Base-by-base conservation (phyloP, 2,113 vertebrate species). In the Myanophis thanlyinensis region DNA sequence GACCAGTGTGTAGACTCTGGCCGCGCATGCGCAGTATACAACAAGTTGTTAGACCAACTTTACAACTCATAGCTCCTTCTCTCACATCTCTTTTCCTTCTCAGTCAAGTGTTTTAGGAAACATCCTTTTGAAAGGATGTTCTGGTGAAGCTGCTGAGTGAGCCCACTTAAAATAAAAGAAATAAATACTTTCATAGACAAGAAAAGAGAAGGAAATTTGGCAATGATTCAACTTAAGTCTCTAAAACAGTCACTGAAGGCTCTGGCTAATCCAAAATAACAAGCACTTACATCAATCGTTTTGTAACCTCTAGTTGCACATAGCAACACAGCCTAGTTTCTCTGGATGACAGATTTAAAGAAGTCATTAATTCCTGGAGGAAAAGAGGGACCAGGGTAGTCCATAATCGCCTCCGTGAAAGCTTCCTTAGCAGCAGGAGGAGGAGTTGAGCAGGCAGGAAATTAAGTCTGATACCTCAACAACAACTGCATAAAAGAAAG, bases 311-410 rank as follows among this genome's bases (percentile, higher is more conserved):
- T 54, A 94, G 91, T 67, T 92, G 90, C 84, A 85, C 62, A 93
- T 54, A 91, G 91, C 93, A 96, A 56, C 89, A 12, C 84, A 94
- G 94, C 3, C 51, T 94, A 92, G 47, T 91, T 94, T 93, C 90
- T 87, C 86, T 90, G 94, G 93, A 89, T 59, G 92, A 47, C 8
- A 67, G 93, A 92, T 94, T 91, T 86, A 89, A 35, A 87, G 49
- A 4, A 93, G 85, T 90, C 94, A 91, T n/a, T 87, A 25, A 90
- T 92, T 94, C 93, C 87, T 91, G 0, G 1, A 90, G 67, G 67
- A 25, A 40, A 52, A 30, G 44, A 30, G 11, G n/a, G 22, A 46
- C 47, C 23, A 27, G 4, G 7, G 35, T 53, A 3, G 23, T 49
- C 62, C 27, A 11, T 51, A 52, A 84, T 53, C 23, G 40, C 49